A percentile compares a stretch with the other conserved stretches of the same genome.
Conservation (phyloP, 2,888 invertebrate species). For the Boloria euphrosyne region DNA sequence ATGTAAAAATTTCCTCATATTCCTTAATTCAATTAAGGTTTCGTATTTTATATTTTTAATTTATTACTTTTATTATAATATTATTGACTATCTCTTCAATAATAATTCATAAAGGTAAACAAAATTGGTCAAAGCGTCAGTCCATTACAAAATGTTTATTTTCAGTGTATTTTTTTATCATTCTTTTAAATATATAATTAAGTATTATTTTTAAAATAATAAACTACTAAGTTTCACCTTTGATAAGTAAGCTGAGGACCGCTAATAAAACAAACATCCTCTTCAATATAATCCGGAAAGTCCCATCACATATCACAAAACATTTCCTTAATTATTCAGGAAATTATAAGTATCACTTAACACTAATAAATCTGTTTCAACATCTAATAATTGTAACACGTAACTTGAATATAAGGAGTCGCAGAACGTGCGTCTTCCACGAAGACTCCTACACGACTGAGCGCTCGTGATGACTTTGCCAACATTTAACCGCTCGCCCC, state of each 20-base stretch:
- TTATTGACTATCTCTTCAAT: no score
- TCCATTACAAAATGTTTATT: no score
- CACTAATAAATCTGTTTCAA: constrained; percentile 39
- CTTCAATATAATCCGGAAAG: constrained; percentile 59
- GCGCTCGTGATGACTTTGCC: constrained; percentile 47
- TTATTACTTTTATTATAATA: no score
- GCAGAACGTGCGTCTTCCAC: constrained; percentile 49
- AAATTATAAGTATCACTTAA: constrained; percentile 45
- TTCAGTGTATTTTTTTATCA: no score
- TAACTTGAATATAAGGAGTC: constrained; percentile 41
- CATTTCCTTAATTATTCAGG: constrained; percentile 39
- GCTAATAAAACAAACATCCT: constrained; percentile 74
- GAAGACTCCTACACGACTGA: constrained; percentile 62
- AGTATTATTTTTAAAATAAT: neutral
- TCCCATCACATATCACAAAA: constrained; percentile 70
- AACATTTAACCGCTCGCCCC: constrained; percentile 60
- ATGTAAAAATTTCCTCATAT: no score
- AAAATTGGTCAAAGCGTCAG: no score
- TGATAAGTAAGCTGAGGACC: constrained; percentile 62
- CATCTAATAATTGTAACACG: constrained; percentile 44
- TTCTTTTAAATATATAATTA: neutral
- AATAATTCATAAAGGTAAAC: no score
- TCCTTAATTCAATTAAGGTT: no score
- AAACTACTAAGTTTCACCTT: constrained; percentile 11
- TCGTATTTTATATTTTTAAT: no score